Percentiles rank a stretch among this genome's conserved stretches.
These are phyloP conservation scores for Cephus pygmeus DNA, from an alignment of 2,888 invertebrate species.

Conservation along the genomic window DNA sequence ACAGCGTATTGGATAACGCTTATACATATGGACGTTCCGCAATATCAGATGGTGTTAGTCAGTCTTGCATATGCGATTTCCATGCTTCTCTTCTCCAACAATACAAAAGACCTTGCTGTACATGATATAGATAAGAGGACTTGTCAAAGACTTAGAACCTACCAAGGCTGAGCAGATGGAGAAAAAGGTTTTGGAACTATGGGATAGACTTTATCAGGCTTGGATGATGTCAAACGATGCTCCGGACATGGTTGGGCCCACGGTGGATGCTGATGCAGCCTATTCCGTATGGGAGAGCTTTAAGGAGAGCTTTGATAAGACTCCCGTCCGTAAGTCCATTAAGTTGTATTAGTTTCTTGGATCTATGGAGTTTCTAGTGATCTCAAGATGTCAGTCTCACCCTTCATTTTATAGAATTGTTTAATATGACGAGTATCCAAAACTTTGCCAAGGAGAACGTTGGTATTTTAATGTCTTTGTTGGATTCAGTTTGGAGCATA, in stretches of 20 bases:
- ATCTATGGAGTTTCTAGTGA: constrained; percentile 8
- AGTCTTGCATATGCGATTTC: not conserved
- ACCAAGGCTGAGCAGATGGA: constrained; percentile 86
- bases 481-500: constrained; percentile 89
- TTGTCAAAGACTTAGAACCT: constrained; percentile 83
- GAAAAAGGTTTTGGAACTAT: constrained; percentile 88
- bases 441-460: constrained; percentile 91
- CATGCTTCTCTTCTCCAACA: no score
- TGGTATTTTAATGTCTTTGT: constrained; percentile 86
- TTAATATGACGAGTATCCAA: constrained; percentile 79
- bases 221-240: constrained; percentile 82
- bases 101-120: not conserved
- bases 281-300: constrained; percentile 79
- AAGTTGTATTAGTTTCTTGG: not conserved
- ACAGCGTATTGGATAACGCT: constrained; percentile 91
- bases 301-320: constrained; percentile 78
- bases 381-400: constrained; percentile 46
- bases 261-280: constrained; percentile 79
- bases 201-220: constrained; percentile 93
- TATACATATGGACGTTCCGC: constrained; percentile 93
- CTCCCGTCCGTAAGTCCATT: constrained; percentile 72
- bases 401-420: constrained; percentile 69
- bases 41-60: constrained; percentile 83
- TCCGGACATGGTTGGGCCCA: constrained; percentile 74
- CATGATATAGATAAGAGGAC: constrained; percentile 74